A percentile compares a stretch with the other conserved stretches of the same genome.
These are phyloP conservation scores for Nettapus auritus DNA, from an alignment of 2,113 vertebrate genomes.

Conservation along the genomic window DNA sequence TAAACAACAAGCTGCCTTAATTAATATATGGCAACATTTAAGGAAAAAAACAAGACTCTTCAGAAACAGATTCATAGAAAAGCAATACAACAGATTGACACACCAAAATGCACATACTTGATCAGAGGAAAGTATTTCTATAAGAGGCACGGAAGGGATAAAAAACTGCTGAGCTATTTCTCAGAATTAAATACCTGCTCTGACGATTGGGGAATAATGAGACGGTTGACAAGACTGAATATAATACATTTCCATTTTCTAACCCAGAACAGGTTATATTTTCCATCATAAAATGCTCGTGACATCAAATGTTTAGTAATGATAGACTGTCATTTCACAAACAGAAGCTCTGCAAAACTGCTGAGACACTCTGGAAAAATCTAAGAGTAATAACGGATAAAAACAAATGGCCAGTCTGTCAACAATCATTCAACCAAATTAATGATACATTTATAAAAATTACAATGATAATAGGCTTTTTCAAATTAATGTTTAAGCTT, in stretches of 20 bases:
- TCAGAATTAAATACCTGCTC: conserved; percentile 50
- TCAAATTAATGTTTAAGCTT: neutral
- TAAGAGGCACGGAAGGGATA: neutral
- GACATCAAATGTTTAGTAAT: conserved; percentile 12
- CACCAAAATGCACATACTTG: neutral
- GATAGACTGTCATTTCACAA: neutral
- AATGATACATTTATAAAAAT: neutral
- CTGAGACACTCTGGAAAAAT: neutral
- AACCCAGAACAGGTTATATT: neutral
- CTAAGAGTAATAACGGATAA: neutral
- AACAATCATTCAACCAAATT: neutral
- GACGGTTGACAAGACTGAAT: neutral
- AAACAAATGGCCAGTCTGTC: neutral
- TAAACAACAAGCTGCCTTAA: neutral
- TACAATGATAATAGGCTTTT: neutral
- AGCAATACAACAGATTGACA: neutral
- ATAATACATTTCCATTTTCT: conserved; percentile 14
- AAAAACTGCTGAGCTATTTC: neutral
- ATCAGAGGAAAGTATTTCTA: neutral
- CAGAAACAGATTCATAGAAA: neutral
- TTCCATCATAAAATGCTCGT: neutral
- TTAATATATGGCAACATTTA: neutral
- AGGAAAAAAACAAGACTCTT: neutral
- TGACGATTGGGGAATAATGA: conserved; percentile 37
- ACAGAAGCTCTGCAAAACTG: neutral